A percentile compares a stretch with the other conserved stretches of the same genome.
Evolutionary conservation across 1,140 invertebrate species (phyloP).

Genomic region (Reticulitermes speratus): DNA sequence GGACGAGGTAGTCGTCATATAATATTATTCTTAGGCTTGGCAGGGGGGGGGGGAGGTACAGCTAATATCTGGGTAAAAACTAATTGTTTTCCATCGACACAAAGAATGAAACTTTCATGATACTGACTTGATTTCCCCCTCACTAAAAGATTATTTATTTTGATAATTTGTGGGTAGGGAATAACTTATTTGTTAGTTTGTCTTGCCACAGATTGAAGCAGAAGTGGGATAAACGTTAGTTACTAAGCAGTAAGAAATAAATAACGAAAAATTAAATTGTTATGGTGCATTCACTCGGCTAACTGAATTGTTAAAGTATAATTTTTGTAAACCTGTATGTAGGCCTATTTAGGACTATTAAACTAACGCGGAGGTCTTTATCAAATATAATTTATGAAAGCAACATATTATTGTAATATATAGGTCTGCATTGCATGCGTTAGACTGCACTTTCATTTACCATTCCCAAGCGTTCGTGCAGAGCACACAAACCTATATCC

Average conservation of each 20-base stretch:
- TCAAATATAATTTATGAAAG: no score
- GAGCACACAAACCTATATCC: no score
- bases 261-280: neutral
- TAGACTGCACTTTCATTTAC: no score
- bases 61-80: neutral
- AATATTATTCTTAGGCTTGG: neutral
- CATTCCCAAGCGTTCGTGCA: no score
- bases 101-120: neutral
- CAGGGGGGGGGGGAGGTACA: no score
- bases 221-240: neutral
- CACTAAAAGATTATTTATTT: neutral
- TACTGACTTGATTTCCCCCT: neutral
- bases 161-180: neutral
- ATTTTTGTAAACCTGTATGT: no score
- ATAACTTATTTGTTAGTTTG: neutral
- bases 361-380: no score
- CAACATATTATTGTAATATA: no score
- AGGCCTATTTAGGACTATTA: no score
- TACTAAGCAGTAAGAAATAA: neutral
- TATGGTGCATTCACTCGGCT: neutral
- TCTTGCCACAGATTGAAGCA: neutral
- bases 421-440: no score
- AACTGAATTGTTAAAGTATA: neutral
- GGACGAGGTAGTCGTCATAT: neutral
- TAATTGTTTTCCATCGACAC: neutral